Evolutionary conservation across 2,888 invertebrate species (phyloP).

Genomic region (Aethes cnicana): DNA sequence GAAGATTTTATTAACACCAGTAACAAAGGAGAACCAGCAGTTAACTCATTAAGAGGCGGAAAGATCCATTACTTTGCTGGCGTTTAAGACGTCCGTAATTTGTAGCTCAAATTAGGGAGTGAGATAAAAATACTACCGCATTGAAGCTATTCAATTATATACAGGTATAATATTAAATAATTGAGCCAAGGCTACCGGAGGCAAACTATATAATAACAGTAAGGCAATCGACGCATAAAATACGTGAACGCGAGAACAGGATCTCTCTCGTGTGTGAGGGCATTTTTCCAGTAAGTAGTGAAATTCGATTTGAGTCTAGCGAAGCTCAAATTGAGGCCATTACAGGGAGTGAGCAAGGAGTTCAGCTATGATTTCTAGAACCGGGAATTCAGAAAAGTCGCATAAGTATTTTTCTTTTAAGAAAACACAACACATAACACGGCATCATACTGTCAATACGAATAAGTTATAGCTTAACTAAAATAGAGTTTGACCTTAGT

Average conservation of each 20-base stretch:
- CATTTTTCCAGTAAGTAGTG: no score
- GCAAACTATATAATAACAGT: conserved; percentile 2
- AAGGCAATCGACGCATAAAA: not conserved
- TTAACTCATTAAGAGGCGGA: conserved; percentile 40
- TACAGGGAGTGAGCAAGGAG: no score
- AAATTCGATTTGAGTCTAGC: no score
- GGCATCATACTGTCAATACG: no score
- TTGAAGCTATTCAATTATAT: conserved; percentile 38
- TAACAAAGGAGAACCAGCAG: conserved; percentile 40
- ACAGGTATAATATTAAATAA: conserved; percentile 34
- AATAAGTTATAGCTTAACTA: no score
- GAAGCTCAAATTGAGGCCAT: no score
- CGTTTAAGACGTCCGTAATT: conserved; percentile 45
- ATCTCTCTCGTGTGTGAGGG: no score
- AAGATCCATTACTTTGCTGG: conserved; percentile 44
- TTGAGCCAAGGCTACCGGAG: conserved; percentile 19
- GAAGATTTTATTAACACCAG: conserved; percentile 25
- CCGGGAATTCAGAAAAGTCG: no score
- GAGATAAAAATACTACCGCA: conserved; percentile 40
- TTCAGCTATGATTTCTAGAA: no score
- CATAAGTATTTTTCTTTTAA: no score
- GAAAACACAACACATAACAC: no score
- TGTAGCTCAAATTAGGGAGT: conserved; percentile 44
- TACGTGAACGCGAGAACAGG: not conserved
- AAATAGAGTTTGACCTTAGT: no score